These are phyloP conservation scores for Dasypogon diadema DNA, from an alignment of 2,888 invertebrate genomes.

Conservation along the genomic window DNA sequence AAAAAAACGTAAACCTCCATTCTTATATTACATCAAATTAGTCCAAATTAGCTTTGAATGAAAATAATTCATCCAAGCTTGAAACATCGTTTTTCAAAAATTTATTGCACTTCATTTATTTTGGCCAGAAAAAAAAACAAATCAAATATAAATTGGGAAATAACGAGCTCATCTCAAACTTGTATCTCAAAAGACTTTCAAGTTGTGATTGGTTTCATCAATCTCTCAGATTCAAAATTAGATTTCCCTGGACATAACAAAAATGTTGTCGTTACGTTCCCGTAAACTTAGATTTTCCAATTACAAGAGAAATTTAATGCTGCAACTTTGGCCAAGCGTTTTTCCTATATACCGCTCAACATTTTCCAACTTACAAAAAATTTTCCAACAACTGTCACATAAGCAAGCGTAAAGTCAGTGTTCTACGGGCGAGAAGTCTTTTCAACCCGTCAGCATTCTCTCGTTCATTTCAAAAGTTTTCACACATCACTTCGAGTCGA, in stretches of 20 bases:
- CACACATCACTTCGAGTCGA: conserved; percentile 48
- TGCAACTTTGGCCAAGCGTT: conserved; percentile 5
- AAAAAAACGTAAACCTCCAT: no score
- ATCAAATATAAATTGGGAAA: conserved; percentile 13
- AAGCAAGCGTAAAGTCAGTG: conserved; percentile 44
- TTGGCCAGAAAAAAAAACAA: no score
- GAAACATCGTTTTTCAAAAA: no score
- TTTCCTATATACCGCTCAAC: not conserved
- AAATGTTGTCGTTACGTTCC: conserved; percentile 29
- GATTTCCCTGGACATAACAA: conserved; percentile 20
- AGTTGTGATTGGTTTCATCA: conserved; percentile 43
- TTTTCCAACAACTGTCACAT: conserved; percentile 44
- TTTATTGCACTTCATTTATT: no score
- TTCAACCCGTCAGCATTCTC: conserved; percentile 48
- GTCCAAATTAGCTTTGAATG: no score
- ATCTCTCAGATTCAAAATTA: conserved; percentile 39
- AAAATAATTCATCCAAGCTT: no score
- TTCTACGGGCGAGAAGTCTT: conserved; percentile 14
- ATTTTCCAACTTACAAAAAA: not conserved
- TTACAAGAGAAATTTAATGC: conserved; percentile 41
- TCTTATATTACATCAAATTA: no score
- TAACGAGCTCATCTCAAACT: conserved; percentile 28
- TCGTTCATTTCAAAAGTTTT: conserved; percentile 47
- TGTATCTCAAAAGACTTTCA: not conserved
- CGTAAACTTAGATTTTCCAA: conserved; percentile 42